phyloP scores from a whole-genome alignment of 2,888 invertebrate species.

The Andrena haemorrhoa region DNA sequence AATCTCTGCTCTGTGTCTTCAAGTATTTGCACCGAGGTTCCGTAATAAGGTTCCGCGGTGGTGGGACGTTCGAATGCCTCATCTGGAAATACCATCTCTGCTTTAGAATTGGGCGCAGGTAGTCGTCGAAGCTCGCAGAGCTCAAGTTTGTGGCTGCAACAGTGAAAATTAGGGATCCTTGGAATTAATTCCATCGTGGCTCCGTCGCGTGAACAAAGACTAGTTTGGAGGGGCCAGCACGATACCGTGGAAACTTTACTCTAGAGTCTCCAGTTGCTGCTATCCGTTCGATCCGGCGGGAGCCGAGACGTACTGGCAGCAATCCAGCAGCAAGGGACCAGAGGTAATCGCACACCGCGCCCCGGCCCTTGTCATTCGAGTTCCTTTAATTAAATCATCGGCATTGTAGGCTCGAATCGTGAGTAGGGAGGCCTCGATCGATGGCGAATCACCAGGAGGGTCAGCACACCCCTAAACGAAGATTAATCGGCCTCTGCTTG shows the following conservation, averaged over 20 bases:
- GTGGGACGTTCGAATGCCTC: too few relatives aligned
- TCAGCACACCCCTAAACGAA: slow-evolving; percentile 26
- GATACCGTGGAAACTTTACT: neutral
- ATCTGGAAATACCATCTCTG: too few relatives aligned
- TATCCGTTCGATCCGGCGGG: slow-evolving; percentile 22
- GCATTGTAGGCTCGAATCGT: slow-evolving; percentile 15
- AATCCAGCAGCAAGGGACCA: slow-evolving; percentile 36
- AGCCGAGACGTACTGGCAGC: slow-evolving; percentile 35
- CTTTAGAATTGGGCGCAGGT: too few relatives aligned
- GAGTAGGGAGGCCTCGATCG: slow-evolving; percentile 28
- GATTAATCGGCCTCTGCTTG: slow-evolving; percentile 45
- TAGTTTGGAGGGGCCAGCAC: neutral
- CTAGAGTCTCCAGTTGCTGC: slow-evolving; percentile 36
- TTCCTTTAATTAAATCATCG: slow-evolving; percentile 71
- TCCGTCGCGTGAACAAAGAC: neutral
- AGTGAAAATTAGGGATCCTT: too few relatives aligned
- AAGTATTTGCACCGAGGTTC: too few relatives aligned
- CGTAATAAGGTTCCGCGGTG: too few relatives aligned
- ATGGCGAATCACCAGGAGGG: slow-evolving; percentile 48
- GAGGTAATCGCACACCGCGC: slow-evolving; percentile 68
- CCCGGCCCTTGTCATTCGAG: slow-evolving; percentile 62
- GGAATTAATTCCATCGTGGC: neutral
- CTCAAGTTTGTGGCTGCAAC: too few relatives aligned
- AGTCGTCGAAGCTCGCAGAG: too few relatives aligned
- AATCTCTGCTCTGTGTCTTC: too few relatives aligned